Evolutionary conservation across 2,888 invertebrate genomes (phyloP).

Genomic region (Brenthis daphne): DNA sequence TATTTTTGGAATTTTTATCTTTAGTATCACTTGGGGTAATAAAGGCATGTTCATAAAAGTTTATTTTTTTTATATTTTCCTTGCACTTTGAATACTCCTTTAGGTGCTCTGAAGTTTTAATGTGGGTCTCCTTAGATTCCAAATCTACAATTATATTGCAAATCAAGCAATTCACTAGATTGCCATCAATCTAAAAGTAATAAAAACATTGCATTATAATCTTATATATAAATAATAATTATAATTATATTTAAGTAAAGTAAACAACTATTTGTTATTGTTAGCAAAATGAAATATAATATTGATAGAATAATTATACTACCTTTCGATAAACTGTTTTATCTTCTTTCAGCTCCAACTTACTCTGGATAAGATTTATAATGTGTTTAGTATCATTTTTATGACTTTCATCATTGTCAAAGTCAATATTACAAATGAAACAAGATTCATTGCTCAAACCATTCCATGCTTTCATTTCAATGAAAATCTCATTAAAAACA

Average conservation of each 20-base stretch:
- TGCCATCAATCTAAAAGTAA: constrained; percentile 52
- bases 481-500: constrained; percentile 49
- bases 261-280: not conserved
- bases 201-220: constrained; percentile 41
- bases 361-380: constrained; percentile 52
- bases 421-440: constrained; percentile 54
- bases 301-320: not conserved
- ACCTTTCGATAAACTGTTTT: constrained; percentile 54
- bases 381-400: constrained; percentile 48
- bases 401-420: constrained; percentile 49
- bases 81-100: constrained; percentile 36
- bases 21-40: not conserved
- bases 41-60: constrained; percentile 2
- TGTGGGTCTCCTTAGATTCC: constrained; percentile 45
- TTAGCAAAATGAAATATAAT: not conserved
- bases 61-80: constrained; percentile 14
- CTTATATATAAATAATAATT: not conserved
- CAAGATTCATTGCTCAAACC: constrained; percentile 55
- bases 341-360: constrained; percentile 47
- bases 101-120: constrained; percentile 46
- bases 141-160: constrained; percentile 50
- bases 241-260: not conserved
- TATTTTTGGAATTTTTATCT: constrained; percentile 27
- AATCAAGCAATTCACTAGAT: constrained; percentile 52
- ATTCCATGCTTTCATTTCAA: constrained; percentile 56